phyloP scores from a whole-genome alignment of 23 tunicate genomes.

The Styela plicata region DNA sequence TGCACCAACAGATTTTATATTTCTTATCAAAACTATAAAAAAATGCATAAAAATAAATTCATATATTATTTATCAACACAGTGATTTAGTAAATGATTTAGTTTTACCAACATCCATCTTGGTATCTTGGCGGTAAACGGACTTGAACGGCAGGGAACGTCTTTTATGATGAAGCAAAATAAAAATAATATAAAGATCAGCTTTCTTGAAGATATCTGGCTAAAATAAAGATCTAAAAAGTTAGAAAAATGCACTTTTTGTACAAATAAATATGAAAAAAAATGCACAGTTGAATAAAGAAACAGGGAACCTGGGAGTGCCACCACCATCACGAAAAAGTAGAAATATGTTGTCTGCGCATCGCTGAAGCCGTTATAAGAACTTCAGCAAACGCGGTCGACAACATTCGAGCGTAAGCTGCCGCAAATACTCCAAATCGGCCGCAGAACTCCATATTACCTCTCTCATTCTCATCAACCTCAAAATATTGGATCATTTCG shows the following conservation, averaged over 20 bases:
- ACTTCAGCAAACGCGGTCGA: not conserved
- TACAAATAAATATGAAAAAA: not conserved
- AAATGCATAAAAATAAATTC: not conserved
- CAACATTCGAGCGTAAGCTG: not conserved
- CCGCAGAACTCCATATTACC: conserved; percentile 32
- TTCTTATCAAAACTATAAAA: not conserved
- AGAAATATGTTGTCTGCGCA: not conserved
- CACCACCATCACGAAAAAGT: too few species aligned
- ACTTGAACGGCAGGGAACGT: too few species aligned
- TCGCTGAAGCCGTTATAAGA: not conserved
- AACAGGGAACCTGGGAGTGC: not conserved
- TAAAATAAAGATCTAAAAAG: not conserved
- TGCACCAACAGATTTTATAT: not conserved
- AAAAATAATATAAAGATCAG: too few species aligned
- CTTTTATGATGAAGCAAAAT: too few species aligned
- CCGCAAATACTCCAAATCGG: not conserved
- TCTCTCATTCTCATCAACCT: conserved; percentile 76
- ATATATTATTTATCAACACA: not conserved
- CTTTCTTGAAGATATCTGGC: not conserved
- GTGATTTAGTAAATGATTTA: not conserved
- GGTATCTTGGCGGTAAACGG: not conserved
- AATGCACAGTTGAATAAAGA: not conserved
- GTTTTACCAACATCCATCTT: not conserved
- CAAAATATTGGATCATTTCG: conserved; percentile 66
- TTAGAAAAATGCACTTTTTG: not conserved